phyloP scores from a whole-genome alignment of 92 coral and sea anemone genomes.

The Nematostella vectensis region DNA sequence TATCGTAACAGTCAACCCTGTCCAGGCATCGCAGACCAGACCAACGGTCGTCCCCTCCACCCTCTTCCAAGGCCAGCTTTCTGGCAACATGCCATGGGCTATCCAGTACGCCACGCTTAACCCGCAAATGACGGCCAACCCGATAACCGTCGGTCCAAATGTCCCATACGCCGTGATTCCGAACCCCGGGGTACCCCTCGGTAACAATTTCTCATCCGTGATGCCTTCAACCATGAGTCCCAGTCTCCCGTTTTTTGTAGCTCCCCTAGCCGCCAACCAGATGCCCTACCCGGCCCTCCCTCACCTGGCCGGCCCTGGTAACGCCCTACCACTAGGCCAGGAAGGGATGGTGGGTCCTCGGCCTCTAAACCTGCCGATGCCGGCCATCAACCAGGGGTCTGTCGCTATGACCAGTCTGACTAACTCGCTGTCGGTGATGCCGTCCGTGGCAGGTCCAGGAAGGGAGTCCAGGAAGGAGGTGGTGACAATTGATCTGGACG shows the following conservation, averaged over 20 bases:
- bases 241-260: background rate
- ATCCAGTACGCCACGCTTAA: slow-evolving; percentile 17
- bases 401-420: background rate
- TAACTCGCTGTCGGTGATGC: background rate
- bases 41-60: slow-evolving; percentile 1
- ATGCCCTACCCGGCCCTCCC: background rate
- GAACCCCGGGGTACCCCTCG: background rate
- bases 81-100: slow-evolving; percentile 14
- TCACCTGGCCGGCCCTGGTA: background rate
- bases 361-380: background rate
- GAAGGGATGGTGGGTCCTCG: background rate
- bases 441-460: background rate
- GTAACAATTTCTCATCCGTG: background rate
- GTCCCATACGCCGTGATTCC: slow-evolving; percentile 9
- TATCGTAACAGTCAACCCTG: slow-evolving; percentile 4
- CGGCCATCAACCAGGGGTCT: background rate
- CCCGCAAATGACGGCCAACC: background rate
- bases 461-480: slow-evolving; percentile 7
- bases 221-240: background rate
- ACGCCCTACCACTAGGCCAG: background rate
- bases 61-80: background rate
- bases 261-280: background rate
- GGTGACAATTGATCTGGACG: slow-evolving; percentile 57
- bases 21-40: background rate
- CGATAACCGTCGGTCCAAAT: background rate